A percentile compares a stretch with the other conserved stretches of the same genome.
Conservation (phyloP, 2,888 invertebrate genomes). For the Eristalis pertinax region DNA sequence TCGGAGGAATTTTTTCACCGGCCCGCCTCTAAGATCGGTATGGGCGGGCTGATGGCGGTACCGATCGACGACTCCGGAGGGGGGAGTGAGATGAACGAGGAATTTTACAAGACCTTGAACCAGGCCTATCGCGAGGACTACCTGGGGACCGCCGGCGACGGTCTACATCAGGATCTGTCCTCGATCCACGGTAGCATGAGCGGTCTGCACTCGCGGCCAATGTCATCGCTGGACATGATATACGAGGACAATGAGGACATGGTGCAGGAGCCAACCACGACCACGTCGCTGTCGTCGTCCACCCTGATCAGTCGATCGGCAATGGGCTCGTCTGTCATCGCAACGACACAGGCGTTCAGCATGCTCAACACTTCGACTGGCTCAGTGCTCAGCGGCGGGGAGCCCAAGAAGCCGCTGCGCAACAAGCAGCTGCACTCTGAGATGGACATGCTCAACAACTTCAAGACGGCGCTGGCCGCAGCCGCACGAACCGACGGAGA, state of each 20-base stretch:
- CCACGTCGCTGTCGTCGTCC: constrained; percentile 40
- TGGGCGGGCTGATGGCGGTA: constrained; percentile 75
- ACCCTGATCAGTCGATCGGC: constrained; percentile 42
- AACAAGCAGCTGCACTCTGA: constrained; percentile 80
- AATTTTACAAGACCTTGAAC: constrained; percentile 93
- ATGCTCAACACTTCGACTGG: constrained; percentile 14
- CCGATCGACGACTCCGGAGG: constrained; percentile 79
- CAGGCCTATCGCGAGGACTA: constrained; percentile 91
- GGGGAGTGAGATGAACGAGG: constrained; percentile 87
- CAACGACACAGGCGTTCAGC: constrained; percentile 40
- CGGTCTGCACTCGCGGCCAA: constrained; percentile 83
- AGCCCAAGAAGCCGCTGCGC: constrained; percentile 75
- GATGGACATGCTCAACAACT: constrained; percentile 80
- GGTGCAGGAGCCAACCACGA: constrained; percentile 61
- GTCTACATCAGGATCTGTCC: constrained; percentile 73
- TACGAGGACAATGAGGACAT: constrained; percentile 91
- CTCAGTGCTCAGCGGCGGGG: not conserved
- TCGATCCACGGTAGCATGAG: constrained; percentile 65
- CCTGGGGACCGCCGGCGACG: constrained; percentile 75
- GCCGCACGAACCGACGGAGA: constrained; percentile 59
- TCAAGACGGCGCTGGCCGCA: constrained; percentile 77
- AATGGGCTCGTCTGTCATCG: constrained; percentile 25
- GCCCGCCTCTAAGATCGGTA: constrained; percentile 77
- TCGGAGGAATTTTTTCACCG: constrained; percentile 79
- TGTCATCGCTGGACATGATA: constrained; percentile 91